phyloP scores from a whole-genome alignment of 2,888 invertebrate genomes.

The Rhogogaster chlorosoma region DNA sequence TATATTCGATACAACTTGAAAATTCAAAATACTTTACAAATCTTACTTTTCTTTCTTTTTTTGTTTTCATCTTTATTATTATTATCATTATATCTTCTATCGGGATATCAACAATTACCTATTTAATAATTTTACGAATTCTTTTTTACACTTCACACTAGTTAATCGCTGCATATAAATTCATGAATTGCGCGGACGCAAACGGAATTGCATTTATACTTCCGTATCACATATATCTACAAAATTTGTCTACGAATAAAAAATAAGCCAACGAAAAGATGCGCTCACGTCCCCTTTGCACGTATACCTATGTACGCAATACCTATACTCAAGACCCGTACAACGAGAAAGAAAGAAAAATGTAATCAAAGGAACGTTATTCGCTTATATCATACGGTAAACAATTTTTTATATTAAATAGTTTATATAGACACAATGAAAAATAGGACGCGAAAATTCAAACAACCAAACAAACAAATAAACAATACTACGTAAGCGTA shows the following conservation, averaged over 20 bases:
- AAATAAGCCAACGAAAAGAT: not conserved
- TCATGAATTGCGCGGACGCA: not conserved
- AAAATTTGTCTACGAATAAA: conserved; percentile 22
- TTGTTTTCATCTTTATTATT: not conserved
- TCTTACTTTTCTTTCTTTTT: not conserved
- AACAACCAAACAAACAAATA: not conserved
- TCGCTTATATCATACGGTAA: not conserved
- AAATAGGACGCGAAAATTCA: not conserved
- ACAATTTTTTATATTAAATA: not conserved
- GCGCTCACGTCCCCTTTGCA: not conserved
- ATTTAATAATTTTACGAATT: not conserved
- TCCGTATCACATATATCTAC: not conserved
- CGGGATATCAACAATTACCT: not conserved
- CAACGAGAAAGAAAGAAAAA: not conserved
- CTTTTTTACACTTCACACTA: not conserved
- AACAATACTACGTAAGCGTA: conserved; percentile 12
- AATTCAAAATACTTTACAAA: conserved; percentile 47
- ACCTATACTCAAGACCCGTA: not conserved
- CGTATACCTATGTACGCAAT: not conserved
- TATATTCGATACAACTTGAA: conserved; percentile 30
- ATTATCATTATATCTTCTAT: not conserved
- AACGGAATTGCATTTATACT: not conserved
- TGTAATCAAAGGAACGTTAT: not conserved
- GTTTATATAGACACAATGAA: not conserved
- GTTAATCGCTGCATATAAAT: not conserved